Evolutionary conservation across 2,888 invertebrate genomes (phyloP), one percentile per base, ranked within the genome.

Genomic region (Lasioglossum marginatum): DNA sequence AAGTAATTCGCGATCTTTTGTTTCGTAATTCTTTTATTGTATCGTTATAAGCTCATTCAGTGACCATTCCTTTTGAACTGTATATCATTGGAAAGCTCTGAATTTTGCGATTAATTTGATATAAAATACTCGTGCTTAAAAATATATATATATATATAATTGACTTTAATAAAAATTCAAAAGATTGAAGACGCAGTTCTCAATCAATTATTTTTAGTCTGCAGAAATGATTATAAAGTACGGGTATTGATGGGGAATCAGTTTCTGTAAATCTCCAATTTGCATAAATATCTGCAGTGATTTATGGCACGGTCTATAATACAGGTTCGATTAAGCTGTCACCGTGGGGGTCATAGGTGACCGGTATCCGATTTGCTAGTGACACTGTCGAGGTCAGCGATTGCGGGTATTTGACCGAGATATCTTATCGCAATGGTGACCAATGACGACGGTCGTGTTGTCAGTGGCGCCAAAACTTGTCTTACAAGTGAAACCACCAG

Each of bases 361-460:
- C 57, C 57, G 57, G 57, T 14, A 27, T 27, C 4, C 57, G 27
- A 60, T n/a, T 60, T 27, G 57, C 57, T 60, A 27, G 57, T n/a
- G 57, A 60, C 57, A 60, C n/a, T 27, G 57, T 60, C 57, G 57
- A 60, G 57, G 57, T 60, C 27, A 27, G n/a, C 27, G 57, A 60
- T 27, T 14, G 57, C 57, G 57, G 57, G 57, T 60, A 60, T 60
- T 60, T 60, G 57, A 60, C 57, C 57, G 57, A 60, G n/a, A 60
- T 60, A 60, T 12, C 57, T 60, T 60, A 60, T 60, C 57, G 57
- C 27, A 60, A 60, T 14, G n/a, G 57, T 27, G 57, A n/a, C 57
- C 57, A 57, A 57, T 57, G 52, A 57, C 52, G 8, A n/a, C 52
- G n/a, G 57, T 27, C 27, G n/a, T 27, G 57, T 4, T 60, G 57